Evolutionary conservation across 2,113 vertebrate genomes (phyloP).

Genomic region (Lucifuga dentata): DNA sequence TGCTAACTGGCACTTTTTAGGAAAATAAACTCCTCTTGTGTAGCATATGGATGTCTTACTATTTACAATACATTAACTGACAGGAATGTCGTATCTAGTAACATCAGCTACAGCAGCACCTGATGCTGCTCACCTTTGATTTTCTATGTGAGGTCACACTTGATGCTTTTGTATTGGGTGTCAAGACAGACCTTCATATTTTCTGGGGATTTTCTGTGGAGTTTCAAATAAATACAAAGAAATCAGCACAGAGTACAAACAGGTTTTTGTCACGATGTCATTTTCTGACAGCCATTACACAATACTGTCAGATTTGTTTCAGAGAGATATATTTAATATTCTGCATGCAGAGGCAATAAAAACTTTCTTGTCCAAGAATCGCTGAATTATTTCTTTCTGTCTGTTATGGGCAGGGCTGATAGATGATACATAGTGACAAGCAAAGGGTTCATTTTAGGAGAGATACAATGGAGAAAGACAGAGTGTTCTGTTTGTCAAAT

Average conservation of each 20-base stretch:
- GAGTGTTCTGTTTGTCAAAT: slow-evolving; percentile 10
- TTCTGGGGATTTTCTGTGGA: not conserved
- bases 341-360: not conserved
- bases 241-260: slow-evolving; percentile 9
- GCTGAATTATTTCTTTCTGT: not conserved
- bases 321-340: slow-evolving; percentile 7
- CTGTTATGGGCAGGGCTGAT: not conserved
- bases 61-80: slow-evolving; percentile 16
- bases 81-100: not conserved
- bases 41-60: not conserved
- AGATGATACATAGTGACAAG: slow-evolving; percentile 14
- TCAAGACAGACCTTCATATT: slow-evolving; percentile 19
- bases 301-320: slow-evolving; percentile 14
- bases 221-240: slow-evolving; percentile 10
- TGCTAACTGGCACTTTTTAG: too few species aligned
- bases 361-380: not conserved
- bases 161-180: too few species aligned
- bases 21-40: slow-evolving; percentile 1
- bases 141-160: too few species aligned
- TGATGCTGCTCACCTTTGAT: slow-evolving; percentile 7
- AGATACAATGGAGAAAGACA: not conserved
- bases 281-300: slow-evolving; percentile 16
- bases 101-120: slow-evolving; percentile 2
- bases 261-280: not conserved
- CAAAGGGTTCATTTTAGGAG: slow-evolving; percentile 1